A percentile compares a stretch with the other conserved stretches of the same genome.
phyloP scores from a whole-genome alignment of 2,888 invertebrate genomes.

The Cataglyphis albicans region DNA sequence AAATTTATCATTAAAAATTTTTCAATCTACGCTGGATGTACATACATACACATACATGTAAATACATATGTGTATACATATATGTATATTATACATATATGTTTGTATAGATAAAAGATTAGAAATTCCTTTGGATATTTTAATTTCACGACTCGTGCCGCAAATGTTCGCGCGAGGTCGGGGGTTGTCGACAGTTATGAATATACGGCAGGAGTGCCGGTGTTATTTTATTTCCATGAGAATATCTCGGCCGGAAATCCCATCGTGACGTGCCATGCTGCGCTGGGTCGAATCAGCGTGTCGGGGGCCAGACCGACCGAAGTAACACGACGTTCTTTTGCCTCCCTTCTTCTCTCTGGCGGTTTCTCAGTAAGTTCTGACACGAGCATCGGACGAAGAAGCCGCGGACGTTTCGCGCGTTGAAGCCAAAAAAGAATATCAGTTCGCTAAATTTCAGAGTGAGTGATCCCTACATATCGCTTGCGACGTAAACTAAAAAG shows the following conservation, averaged over 20 bases:
- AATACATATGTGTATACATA: not conserved
- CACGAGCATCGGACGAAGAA: constrained; percentile 41
- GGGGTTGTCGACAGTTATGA: constrained; percentile 54
- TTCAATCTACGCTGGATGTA: not conserved
- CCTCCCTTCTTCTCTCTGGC: constrained; percentile 27
- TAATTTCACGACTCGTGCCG: constrained; percentile 42
- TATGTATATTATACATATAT: not conserved
- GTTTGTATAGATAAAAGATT: constrained; percentile 31
- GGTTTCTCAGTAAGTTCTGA: constrained; percentile 55
- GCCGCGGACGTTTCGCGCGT: constrained; percentile 32
- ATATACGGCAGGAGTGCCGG: constrained; percentile 50
- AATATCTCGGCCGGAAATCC: constrained; percentile 58
- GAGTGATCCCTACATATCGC: constrained; percentile 26
- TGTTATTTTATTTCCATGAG: constrained; percentile 54
- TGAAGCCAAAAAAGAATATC: constrained; percentile 35
- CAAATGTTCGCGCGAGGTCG: constrained; percentile 51
- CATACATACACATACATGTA: not conserved
- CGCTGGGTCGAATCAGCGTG: constrained; percentile 54
- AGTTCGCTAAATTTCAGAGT: constrained; percentile 50
- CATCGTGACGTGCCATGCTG: constrained; percentile 59
- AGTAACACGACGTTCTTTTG: constrained; percentile 53
- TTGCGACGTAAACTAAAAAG: constrained; percentile 11
- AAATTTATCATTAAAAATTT: not conserved
- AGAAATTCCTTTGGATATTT: constrained; percentile 48
- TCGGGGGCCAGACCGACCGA: constrained; percentile 50